phyloP scores from a whole-genome alignment of 2,797 vertebrate species.

The Picus viridis region DNA sequence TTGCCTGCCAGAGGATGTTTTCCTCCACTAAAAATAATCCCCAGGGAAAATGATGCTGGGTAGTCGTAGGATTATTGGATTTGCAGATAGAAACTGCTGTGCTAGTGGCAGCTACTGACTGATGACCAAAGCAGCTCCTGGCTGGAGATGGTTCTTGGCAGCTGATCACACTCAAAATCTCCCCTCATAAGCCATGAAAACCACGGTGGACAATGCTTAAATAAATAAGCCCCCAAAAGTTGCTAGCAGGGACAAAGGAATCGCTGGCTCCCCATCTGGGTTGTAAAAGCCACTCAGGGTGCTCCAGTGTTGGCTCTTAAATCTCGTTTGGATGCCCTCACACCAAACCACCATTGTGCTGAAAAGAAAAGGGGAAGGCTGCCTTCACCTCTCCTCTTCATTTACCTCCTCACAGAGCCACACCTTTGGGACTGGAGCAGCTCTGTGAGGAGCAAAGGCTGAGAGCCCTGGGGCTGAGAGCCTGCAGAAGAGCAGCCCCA shows the following conservation, averaged over 20 bases:
- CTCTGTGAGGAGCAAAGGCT: no score
- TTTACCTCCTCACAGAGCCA: neutral
- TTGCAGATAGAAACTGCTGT: conserved; percentile 35
- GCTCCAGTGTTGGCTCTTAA: neutral
- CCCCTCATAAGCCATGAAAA: conserved; percentile 19
- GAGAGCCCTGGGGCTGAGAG: no score
- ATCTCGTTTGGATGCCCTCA: neutral
- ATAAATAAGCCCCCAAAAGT: neutral
- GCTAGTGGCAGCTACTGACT: conserved; percentile 27
- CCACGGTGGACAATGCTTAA: neutral
- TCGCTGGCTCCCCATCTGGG: neutral
- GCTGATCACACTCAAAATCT: conserved; percentile 22
- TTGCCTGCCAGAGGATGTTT: conserved; percentile 42
- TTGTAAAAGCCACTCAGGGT: neutral
- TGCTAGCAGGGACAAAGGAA: neutral
- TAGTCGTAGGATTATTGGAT: conserved; percentile 33
- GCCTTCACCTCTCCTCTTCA: neutral
- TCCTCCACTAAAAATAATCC: conserved; percentile 26
- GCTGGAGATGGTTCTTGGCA: conserved; percentile 36
- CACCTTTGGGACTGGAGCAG: no score
- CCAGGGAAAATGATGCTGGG: conserved; percentile 23
- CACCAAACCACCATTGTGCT: neutral
- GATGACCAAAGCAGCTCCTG: conserved; percentile 15
- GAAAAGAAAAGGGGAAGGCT: neutral
- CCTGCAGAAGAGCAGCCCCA: no score